These are phyloP conservation scores for Tethya wilhelma DNA, from an alignment of 37 sponge, comb jelly and placozoan genomes.

Conservation along the genomic window DNA sequence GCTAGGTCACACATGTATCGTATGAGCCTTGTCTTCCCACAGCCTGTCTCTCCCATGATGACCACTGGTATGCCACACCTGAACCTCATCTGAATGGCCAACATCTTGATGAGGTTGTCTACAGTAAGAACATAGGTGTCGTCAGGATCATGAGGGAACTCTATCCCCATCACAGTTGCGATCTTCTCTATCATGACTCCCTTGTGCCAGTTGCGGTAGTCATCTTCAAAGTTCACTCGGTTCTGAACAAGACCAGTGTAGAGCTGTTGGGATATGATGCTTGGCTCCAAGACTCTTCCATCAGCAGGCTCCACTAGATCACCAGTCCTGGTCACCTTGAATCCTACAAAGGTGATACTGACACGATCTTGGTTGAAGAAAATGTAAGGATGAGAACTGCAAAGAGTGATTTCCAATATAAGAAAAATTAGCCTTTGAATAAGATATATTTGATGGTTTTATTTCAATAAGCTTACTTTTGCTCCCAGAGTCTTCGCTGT, in stretches of 20 bases:
- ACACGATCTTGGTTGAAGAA: slow-evolving; percentile 86
- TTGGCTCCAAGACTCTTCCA: slow-evolving; percentile 22
- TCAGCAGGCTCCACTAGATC: slow-evolving; percentile 50
- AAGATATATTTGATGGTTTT: not conserved
- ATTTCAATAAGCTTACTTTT: slow-evolving; percentile 33
- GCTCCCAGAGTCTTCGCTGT: slow-evolving; percentile 69
- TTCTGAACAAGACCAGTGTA: slow-evolving; percentile 36
- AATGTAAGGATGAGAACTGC: slow-evolving; percentile 82
- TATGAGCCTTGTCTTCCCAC: slow-evolving; percentile 95
- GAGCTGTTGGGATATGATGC: slow-evolving; percentile 51
- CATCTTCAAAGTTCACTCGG: slow-evolving; percentile 64
- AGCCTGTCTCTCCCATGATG: slow-evolving; percentile 98
- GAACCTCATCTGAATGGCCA: slow-evolving; percentile 95
- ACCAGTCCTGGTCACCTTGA: slow-evolving; percentile 48
- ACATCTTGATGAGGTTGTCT: slow-evolving; percentile 83
- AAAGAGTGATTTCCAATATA: not conserved
- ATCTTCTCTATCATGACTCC: slow-evolving; percentile 36
- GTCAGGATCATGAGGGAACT: slow-evolving; percentile 73
- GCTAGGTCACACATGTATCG: slow-evolving; percentile 86
- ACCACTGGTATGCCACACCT: slow-evolving; percentile 95
- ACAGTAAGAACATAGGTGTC: slow-evolving; percentile 72
- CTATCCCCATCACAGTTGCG: slow-evolving; percentile 51
- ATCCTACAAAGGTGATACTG: slow-evolving; percentile 82
- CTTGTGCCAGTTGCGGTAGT: slow-evolving; percentile 54
- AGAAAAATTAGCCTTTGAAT: not conserved